Conservation (phyloP, 2,888 invertebrate genomes). For the Gordius sp. region DNA sequence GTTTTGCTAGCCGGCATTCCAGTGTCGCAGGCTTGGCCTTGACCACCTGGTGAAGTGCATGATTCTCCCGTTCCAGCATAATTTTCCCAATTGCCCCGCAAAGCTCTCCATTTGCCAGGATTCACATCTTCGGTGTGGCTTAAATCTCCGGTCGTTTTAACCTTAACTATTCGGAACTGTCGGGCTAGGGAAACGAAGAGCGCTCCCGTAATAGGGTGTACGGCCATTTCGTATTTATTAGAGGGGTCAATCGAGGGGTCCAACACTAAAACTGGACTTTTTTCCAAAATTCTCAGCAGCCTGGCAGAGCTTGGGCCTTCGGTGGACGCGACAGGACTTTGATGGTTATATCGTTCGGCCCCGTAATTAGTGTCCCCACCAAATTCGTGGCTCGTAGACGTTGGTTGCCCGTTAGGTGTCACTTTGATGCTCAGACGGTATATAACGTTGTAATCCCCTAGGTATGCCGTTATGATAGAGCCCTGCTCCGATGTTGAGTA, state of each 20-base stretch:
- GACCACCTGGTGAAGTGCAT: constrained; percentile 37
- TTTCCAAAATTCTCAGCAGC: too few relatives aligned
- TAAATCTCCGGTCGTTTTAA: constrained; percentile 49
- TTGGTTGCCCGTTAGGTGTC: too few relatives aligned
- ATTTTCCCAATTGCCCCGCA: too few relatives aligned
- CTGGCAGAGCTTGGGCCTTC: too few relatives aligned
- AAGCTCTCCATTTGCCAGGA: not conserved
- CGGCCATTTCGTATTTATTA: constrained; percentile 80
- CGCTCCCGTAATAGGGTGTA: constrained; percentile 78
- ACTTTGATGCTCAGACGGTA: too few relatives aligned
- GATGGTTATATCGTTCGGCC: too few relatives aligned
- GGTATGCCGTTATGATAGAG: too few relatives aligned
- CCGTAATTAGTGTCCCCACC: too few relatives aligned
- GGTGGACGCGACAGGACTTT: too few relatives aligned
- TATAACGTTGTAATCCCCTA: too few relatives aligned
- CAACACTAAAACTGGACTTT: constrained; percentile 24
- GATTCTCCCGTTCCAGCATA: constrained; percentile 62
- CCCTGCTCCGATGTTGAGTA: too few relatives aligned
- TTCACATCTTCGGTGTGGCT: constrained; percentile 39
- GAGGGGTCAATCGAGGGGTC: constrained; percentile 78
- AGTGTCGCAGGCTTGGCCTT: constrained; percentile 60
- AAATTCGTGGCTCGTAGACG: too few relatives aligned
- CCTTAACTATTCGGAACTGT: constrained; percentile 47
- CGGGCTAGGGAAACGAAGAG: constrained; percentile 85
- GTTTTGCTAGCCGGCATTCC: constrained; percentile 66